These are phyloP conservation scores for Pristionchus maxplancki DNA, from an alignment of 2,888 invertebrate species.

Conservation along the genomic window DNA sequence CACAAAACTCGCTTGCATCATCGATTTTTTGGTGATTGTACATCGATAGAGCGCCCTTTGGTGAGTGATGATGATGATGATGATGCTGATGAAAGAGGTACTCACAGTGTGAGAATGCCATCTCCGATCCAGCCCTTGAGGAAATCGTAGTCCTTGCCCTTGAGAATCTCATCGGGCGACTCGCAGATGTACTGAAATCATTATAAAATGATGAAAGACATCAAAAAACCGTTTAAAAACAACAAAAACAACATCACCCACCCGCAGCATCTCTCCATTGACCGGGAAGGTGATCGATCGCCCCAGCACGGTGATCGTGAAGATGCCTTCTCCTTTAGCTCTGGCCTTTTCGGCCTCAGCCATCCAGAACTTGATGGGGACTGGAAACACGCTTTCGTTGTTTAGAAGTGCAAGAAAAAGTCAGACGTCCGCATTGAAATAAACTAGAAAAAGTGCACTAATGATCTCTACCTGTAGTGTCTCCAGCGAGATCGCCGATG, in stretches of 20 bases:
- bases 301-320: constrained; percentile 14
- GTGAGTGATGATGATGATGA: background rate
- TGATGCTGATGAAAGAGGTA: background rate
- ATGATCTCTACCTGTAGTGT: constrained; percentile 45
- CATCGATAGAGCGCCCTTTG: background rate
- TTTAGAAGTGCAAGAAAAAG: too few relatives aligned
- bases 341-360: constrained; percentile 35
- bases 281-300: constrained; percentile 13
- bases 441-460: background rate
- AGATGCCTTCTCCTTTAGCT: background rate
- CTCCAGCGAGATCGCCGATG: constrained; percentile 38
- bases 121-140: constrained; percentile 80
- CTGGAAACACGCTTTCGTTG: background rate
- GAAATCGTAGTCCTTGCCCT: constrained; percentile 78
- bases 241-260: too few relatives aligned
- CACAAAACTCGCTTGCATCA: background rate
- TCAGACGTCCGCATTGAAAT: background rate
- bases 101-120: constrained; percentile 78
- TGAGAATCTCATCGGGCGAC: constrained; percentile 73
- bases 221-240: too few relatives aligned
- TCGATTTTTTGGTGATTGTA: background rate
- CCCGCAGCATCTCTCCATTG: constrained; percentile 29
- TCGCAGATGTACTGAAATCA: constrained; percentile 64
- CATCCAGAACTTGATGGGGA: constrained; percentile 45
- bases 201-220: too few relatives aligned